phyloP scores from a whole-genome alignment of 2,888 invertebrate genomes.

The Crossocerus cetratus region DNA sequence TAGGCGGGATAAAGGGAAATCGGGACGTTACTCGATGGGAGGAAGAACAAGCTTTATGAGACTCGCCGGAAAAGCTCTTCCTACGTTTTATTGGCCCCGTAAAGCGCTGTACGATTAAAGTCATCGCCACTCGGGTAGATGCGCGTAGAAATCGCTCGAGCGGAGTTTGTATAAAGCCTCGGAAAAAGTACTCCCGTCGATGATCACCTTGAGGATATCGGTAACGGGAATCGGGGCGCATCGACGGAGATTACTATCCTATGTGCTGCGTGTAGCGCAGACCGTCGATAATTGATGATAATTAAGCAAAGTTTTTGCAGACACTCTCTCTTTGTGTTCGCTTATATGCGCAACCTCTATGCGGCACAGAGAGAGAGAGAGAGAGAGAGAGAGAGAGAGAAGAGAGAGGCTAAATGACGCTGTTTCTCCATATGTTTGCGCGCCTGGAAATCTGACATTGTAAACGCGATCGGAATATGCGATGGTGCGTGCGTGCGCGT shows the following conservation, averaged over 20 bases:
- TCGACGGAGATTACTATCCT: not conserved
- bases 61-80: too few relatives aligned
- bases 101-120: not conserved
- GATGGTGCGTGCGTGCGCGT: not conserved
- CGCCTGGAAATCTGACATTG: not conserved
- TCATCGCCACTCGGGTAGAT: not conserved
- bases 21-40: too few relatives aligned
- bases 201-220: not conserved
- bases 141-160: not conserved
- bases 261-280: not conserved
- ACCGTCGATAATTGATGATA: not conserved
- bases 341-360: too few relatives aligned
- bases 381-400: too few relatives aligned
- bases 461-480: not conserved
- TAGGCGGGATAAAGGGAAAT: too few relatives aligned
- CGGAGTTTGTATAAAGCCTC: too few relatives aligned
- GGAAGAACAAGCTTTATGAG: too few relatives aligned
- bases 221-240: not conserved
- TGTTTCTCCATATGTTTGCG: not conserved
- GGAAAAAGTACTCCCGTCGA: too few relatives aligned
- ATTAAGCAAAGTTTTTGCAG: not conserved
- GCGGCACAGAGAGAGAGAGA: too few relatives aligned
- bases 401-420: too few relatives aligned
- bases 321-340: not conserved
- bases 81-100: not conserved